phyloP scores from a whole-genome alignment of 35 echinoderm and acorn worm genomes.

The Lytechinus variegatus region DNA sequence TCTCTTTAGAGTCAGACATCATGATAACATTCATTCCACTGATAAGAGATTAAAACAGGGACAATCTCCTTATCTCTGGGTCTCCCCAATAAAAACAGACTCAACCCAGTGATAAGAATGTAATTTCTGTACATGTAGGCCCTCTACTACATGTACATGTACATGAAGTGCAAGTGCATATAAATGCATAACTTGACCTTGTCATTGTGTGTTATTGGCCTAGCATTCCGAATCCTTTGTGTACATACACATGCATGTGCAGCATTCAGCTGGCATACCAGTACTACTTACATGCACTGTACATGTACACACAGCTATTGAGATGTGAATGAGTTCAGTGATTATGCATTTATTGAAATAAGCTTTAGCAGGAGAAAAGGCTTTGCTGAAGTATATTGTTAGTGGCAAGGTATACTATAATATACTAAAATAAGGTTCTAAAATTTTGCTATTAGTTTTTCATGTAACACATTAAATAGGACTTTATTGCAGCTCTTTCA shows the following conservation, averaged over 20 bases:
- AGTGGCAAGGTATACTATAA: neutral
- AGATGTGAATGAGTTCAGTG: neutral
- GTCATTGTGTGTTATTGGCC: constrained; percentile 17
- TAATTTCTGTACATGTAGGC: neutral
- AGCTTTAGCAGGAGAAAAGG: neutral
- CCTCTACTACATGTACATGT: neutral
- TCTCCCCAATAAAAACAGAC: constrained; percentile 5
- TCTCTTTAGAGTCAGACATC: neutral
- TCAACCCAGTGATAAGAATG: neutral
- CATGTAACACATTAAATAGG: neutral
- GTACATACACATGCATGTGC: constrained; percentile 42
- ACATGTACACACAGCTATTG: neutral
- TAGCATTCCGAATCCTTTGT: constrained; percentile 4
- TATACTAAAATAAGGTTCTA: neutral
- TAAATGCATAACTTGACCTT: constrained; percentile 44
- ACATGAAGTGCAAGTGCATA: constrained; percentile 30
- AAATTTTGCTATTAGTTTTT: neutral
- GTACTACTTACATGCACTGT: neutral
- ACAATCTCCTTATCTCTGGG: neutral
- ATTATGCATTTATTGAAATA: neutral
- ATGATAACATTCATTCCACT: neutral
- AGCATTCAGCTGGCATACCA: neutral
- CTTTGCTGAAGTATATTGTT: neutral
- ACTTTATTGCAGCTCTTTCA: too few relatives aligned
- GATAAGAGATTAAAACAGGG: neutral